These are phyloP conservation scores for Hemiscyllium ocellatum DNA, from an alignment of 2,113 vertebrate species.

Conservation along the genomic window DNA sequence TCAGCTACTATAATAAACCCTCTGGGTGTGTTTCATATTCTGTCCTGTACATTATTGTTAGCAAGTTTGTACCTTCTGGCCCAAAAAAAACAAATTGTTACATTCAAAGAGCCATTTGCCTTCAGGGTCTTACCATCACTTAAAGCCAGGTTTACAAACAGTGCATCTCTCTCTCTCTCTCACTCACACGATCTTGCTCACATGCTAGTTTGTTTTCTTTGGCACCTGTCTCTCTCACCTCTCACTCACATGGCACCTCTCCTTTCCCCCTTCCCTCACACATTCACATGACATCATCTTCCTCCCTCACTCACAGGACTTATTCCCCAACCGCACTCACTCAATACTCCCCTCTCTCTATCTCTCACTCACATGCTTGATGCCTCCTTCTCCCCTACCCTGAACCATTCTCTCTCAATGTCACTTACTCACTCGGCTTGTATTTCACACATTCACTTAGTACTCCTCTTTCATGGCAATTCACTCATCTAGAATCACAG, in stretches of 20 bases:
- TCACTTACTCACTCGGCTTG: not conserved
- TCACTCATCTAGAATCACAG: too few species aligned
- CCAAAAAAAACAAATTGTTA: too few species aligned
- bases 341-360: not conserved
- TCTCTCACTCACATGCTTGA: not conserved
- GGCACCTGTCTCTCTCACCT: not conserved
- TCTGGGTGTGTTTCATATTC: not conserved
- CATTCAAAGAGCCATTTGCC: too few species aligned
- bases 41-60: not conserved
- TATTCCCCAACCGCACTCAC: not conserved
- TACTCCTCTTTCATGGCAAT: too few species aligned
- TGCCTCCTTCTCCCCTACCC: not conserved
- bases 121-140: too few species aligned
- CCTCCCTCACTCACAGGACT: too few species aligned
- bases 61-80: too few species aligned
- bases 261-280: not conserved
- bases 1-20: not conserved
- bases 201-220: not conserved
- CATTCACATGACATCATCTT: not conserved
- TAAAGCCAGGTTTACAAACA: too few species aligned
- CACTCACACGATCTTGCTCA: not conserved
- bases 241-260: not conserved
- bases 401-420: not conserved
- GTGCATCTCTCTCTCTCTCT: too few species aligned
- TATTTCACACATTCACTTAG: too few species aligned